phyloP scores from a whole-genome alignment of 2,888 invertebrate genomes.

The Caenorhabditis angaria region DNA sequence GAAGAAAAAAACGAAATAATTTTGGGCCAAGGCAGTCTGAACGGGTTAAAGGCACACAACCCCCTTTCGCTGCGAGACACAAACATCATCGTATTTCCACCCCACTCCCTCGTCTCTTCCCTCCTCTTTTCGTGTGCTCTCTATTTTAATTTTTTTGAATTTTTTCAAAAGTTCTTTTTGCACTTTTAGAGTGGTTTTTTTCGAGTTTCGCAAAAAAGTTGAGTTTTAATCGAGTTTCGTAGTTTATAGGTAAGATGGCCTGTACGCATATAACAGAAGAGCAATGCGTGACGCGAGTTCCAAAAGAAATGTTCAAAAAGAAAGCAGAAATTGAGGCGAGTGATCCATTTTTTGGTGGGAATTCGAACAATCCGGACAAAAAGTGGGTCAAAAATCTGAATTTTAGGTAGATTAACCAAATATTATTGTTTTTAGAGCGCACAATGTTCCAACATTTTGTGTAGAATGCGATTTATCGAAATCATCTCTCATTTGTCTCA shows the following conservation, averaged over 20 bases:
- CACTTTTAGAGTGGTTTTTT: background rate
- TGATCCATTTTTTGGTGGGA: conserved; percentile 23
- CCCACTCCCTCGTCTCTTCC: conserved; percentile 16
- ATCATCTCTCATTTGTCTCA: conserved; percentile 80
- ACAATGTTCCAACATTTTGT: too few species aligned
- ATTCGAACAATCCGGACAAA: conserved; percentile 23
- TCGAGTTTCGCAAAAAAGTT: conserved; percentile 10
- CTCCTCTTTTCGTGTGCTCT: conserved; percentile 13
- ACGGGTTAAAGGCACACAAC: conserved; percentile 34
- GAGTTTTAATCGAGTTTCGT: conserved; percentile 9
- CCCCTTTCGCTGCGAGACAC: conserved; percentile 30
- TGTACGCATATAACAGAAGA: conserved; percentile 27
- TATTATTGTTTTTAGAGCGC: too few species aligned
- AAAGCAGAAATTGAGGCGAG: conserved; percentile 21
- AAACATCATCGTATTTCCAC: conserved; percentile 21
- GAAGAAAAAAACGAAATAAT: conserved; percentile 14
- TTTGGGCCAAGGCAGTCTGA: conserved; percentile 27
- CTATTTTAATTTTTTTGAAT: conserved; percentile 30
- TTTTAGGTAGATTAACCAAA: too few species aligned
- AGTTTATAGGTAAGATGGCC: conserved; percentile 18
- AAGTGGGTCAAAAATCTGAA: too few species aligned
- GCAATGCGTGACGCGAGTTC: conserved; percentile 24
- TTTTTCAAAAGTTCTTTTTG: background rate
- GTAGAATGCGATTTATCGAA: conserved; percentile 45
- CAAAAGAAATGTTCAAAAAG: conserved; percentile 28